Evolutionary conservation across 2,797 vertebrate genomes (phyloP).

Genomic region (Ctenopoma multispine): DNA sequence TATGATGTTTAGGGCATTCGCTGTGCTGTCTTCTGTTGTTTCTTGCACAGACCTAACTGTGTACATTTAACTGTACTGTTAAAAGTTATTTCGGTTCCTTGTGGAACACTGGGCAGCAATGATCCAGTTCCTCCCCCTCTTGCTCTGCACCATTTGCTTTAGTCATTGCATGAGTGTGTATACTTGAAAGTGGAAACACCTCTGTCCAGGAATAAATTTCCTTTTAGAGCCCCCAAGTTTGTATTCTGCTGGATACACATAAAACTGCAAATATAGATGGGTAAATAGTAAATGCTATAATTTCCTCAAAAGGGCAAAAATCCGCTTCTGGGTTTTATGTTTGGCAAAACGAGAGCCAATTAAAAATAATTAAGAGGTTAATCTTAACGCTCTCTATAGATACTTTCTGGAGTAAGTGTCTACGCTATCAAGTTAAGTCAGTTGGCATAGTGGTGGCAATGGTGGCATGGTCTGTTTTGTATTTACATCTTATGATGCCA

Average conservation of each 20-base stretch:
- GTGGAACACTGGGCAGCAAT: constrained; percentile 40
- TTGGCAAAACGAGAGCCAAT: too few relatives aligned
- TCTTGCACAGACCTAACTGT: constrained; percentile 14
- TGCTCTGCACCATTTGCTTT: constrained; percentile 58
- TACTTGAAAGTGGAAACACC: constrained; percentile 43
- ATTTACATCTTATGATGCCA: not conserved
- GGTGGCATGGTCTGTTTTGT: not conserved
- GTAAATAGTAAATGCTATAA: constrained; percentile 16
- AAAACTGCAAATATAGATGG: not conserved
- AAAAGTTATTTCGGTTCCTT: constrained; percentile 52
- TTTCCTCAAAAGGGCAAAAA: constrained; percentile 42
- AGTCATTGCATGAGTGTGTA: constrained; percentile 56
- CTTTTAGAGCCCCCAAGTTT: constrained; percentile 27
- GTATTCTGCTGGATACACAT: constrained; percentile 12
- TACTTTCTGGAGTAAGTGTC: constrained; percentile 4
- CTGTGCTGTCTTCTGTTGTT: constrained; percentile 17
- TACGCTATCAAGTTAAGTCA: not conserved
- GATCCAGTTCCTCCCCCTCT: constrained; percentile 37
- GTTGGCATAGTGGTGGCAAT: not conserved
- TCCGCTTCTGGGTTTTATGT: constrained; percentile 11
- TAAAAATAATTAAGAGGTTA: not conserved
- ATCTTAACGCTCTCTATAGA: not conserved
- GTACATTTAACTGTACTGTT: constrained; percentile 24
- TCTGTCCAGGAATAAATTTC: constrained; percentile 24
- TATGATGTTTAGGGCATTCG: constrained; percentile 34